Conservation (phyloP, 2,888 invertebrate species). For the Synanthedon myopaeformis region DNA sequence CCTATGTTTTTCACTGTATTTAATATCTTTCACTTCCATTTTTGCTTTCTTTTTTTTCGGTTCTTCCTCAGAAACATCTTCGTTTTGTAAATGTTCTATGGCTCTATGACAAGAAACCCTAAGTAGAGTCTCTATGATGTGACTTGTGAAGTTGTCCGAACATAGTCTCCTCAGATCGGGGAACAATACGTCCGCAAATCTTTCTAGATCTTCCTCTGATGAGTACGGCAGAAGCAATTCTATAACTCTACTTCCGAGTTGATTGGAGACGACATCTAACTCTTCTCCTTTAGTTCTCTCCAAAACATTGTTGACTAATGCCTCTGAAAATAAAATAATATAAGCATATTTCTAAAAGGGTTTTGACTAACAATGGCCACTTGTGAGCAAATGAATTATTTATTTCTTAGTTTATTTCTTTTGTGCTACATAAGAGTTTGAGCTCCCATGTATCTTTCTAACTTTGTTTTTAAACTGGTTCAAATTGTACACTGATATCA, state of each 20-base stretch:
- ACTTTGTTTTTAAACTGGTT: no score
- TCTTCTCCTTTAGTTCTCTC: constrained; percentile 79
- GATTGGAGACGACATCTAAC: constrained; percentile 80
- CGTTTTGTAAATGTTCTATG: constrained; percentile 36
- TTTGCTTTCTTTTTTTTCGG: constrained; percentile 34
- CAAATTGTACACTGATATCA: no score
- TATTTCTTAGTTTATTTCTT: no score
- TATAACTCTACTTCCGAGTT: constrained; percentile 82
- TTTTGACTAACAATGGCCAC: no score
- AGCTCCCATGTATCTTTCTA: no score
- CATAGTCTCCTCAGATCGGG: constrained; percentile 77
- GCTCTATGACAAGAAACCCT: constrained; percentile 67
- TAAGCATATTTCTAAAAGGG: not conserved
- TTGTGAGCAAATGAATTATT: no score
- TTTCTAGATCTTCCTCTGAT: constrained; percentile 71
- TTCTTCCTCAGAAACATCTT: constrained; percentile 14
- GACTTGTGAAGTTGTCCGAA: constrained; percentile 82
- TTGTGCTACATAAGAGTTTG: no score
- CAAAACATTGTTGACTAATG: constrained; percentile 81
- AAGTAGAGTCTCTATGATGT: constrained; percentile 80
- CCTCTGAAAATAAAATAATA: constrained; percentile 41
- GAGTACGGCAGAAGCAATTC: constrained; percentile 81
- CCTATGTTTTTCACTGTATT: constrained; percentile 59
- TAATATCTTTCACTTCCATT: constrained; percentile 21
- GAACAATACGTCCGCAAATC: constrained; percentile 73